Evolutionary conservation across 2,888 invertebrate genomes (phyloP).

Genomic region (Stenolophus ochropezus): DNA sequence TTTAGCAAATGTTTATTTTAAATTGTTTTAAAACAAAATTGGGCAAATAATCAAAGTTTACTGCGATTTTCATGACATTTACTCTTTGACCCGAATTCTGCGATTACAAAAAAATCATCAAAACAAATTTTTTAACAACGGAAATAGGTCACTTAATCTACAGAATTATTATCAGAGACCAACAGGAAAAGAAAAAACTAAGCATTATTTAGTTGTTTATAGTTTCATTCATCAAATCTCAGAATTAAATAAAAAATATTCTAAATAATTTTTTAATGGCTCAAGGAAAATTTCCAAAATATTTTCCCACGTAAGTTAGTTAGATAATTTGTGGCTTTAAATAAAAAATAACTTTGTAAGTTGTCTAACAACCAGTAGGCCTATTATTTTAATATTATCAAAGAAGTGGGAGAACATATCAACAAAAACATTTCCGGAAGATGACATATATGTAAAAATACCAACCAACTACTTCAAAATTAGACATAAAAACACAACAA

Average conservation of each 20-base stretch:
- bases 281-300: neutral
- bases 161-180: neutral
- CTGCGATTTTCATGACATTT: constrained; percentile 1
- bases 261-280: neutral
- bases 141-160: constrained; percentile 1
- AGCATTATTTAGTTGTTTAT: neutral
- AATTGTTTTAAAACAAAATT: constrained; percentile 12
- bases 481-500: constrained; percentile 28
- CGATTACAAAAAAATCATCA: constrained; percentile 6
- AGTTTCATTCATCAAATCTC: neutral
- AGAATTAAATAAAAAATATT: neutral
- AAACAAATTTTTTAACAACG: neutral
- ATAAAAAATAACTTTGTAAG: constrained; percentile 2
- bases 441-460: constrained; percentile 8
- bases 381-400: constrained; percentile 26
- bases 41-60: constrained; percentile 1
- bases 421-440: constrained; percentile 32
- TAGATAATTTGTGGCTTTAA: neutral
- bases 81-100: neutral
- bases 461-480: neutral
- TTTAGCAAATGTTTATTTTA: too few species aligned
- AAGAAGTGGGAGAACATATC: constrained; percentile 11
- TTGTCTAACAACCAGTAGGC: neutral
- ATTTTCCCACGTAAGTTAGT: neutral
- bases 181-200: neutral